Base-by-base conservation (phyloP, 2,113 vertebrate species). In the Hippocampus guttulatus region DNA sequence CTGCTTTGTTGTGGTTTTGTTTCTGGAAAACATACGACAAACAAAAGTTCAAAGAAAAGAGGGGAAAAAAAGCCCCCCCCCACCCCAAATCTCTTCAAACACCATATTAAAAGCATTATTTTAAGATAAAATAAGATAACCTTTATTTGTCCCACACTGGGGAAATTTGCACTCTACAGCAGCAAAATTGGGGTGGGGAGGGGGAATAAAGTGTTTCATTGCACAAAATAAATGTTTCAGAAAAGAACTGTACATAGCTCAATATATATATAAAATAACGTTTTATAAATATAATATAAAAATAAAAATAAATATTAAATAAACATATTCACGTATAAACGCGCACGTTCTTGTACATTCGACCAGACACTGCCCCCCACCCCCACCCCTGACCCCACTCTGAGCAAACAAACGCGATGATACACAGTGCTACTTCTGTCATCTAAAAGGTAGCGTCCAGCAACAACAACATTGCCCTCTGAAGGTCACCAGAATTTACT, bases 401-500 rank as follows among this genome's bases (percentile, higher is more conserved):
- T 64, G 57, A 64, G 51, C 61, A 81, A 79, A 86, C 79, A 77
- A 41, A 68, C 2, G 61, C 75, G 73, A 73, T 66, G 30, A 33
- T 33, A 33, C 30, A 33, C 30, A 33, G 30, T 61, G 58, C 81
- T 10, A 67, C 23, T 52, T 73, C 68, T 76, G 72, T 69, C 79
- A 77, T 76, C 73, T 64, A 23, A 58, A 65, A 43, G 74, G 71
- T 76, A 64, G 71, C 40, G 72, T 77, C 71, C 86, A 80, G 85
- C 86, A 87, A 87, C 88, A 88, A 89, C 85, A 90, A 86, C 84
- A 87, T 86, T 87, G 85, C 84, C 86, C 87, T 87, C 87, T 87
- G 87, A 90, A 90, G 87, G 89, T 89, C 87, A 88, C 84, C 81
- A 90, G 89, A 90, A 90, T 61, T 57, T 84, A 81, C 87, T 85